Conservation (phyloP, 2,113 vertebrate genomes). For the Rhynchopsitta pachyrhyncha region DNA sequence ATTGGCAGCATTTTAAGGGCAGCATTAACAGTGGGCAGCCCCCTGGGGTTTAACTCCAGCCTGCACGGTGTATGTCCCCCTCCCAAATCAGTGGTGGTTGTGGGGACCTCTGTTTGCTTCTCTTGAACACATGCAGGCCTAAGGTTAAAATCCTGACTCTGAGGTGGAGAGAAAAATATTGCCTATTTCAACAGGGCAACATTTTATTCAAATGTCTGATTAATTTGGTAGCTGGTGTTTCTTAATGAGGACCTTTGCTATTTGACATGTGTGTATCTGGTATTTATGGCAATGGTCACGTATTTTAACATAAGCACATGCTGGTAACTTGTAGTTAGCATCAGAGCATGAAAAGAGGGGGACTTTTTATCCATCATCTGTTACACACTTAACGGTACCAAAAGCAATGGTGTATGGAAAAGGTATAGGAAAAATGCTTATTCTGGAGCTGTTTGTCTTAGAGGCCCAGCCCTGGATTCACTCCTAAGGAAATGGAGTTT, state of each 20-base stretch:
- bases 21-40: neutral
- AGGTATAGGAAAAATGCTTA: neutral
- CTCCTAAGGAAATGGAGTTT: neutral
- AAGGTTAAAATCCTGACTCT: neutral
- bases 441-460: neutral
- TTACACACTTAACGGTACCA: rapidly evolving
- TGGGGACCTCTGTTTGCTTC: neutral
- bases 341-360: rapidly evolving
- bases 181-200: neutral
- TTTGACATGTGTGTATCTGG: rapidly evolving
- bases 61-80: rapidly evolving
- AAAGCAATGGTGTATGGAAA: neutral
- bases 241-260: neutral
- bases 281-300: rapidly evolving
- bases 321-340: neutral
- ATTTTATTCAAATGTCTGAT: neutral
- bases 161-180: neutral
- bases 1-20: neutral
- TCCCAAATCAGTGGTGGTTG: rapidly evolving
- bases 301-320: neutral
- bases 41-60: neutral
- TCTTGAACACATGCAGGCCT: neutral
- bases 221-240: neutral
- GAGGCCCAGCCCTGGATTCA: neutral
- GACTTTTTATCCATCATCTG: neutral